Evolutionary conservation across 1,140 invertebrate genomes (phyloP).

Genomic region (Oncopodura yosiiana): DNA sequence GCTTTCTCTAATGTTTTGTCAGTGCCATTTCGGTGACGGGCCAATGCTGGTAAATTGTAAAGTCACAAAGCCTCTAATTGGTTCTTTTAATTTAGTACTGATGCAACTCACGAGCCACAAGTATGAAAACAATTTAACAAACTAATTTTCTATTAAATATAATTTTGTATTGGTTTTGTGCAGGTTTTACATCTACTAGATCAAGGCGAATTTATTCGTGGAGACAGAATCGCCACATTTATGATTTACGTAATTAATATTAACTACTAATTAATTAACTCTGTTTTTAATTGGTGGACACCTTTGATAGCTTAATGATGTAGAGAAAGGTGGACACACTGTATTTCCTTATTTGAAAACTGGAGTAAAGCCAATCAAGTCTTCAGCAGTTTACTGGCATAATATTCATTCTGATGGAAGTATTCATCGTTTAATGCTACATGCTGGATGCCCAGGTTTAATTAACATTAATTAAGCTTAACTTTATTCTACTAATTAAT

Average conservation of each 20-base stretch:
- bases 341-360: conserved; percentile 17
- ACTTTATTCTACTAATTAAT: not conserved
- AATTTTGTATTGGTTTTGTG: not conserved
- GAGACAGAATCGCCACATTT: conserved; percentile 23
- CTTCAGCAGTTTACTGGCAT: conserved; percentile 22
- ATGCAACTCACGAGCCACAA: too few relatives aligned
- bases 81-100: too few relatives aligned
- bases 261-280: not conserved
- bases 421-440: conserved; percentile 11
- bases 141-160: too few relatives aligned
- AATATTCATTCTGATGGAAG: conserved; percentile 20
- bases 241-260: conserved; percentile 20
- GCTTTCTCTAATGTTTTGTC: too few relatives aligned
- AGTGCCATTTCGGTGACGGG: too few relatives aligned
- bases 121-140: too few relatives aligned
- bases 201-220: not conserved
- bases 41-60: too few relatives aligned
- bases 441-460: conserved; percentile 18
- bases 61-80: too few relatives aligned
- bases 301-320: conserved; percentile 6
- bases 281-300: not conserved
- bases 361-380: conserved; percentile 2
- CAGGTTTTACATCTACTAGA: not conserved
- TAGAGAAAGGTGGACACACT: conserved; percentile 18
- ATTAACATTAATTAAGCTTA: not conserved